Conservation (phyloP, 1,140 invertebrate species). For the Dinoponera quadriceps region DNA sequence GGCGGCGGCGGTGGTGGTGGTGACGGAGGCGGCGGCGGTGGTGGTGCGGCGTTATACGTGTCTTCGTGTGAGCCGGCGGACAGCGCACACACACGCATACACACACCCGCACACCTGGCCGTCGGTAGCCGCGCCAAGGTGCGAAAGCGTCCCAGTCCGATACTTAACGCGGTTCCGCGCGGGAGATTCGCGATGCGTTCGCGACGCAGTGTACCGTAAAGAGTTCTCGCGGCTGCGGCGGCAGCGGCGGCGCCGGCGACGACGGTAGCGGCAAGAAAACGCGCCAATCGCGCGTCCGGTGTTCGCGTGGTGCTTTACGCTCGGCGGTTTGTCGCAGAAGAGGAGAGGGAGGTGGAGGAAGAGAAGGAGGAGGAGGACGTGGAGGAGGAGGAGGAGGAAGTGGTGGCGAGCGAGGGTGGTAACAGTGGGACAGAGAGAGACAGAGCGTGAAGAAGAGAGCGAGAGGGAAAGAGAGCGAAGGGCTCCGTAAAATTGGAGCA, state of each 20-base stretch:
- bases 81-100: constrained; percentile 6
- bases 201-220: constrained; percentile 69
- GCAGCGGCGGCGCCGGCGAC: constrained; percentile 20
- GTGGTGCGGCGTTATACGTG: constrained; percentile 27
- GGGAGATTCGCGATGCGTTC: constrained; percentile 45
- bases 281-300: constrained; percentile 55
- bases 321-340: constrained; percentile 55
- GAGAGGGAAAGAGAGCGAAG: background rate
- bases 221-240: constrained; percentile 57
- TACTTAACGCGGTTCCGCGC: constrained; percentile 44
- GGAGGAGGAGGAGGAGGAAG: constrained; percentile 12
- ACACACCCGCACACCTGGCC: constrained; percentile 18
- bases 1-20: background rate
- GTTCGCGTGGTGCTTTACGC: constrained; percentile 69
- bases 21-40: background rate
- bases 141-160: constrained; percentile 36
- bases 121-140: constrained; percentile 29
- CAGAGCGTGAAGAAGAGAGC: background rate
- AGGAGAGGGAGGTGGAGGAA: constrained; percentile 51
- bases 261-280: constrained; percentile 66
- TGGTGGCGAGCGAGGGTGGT: constrained; percentile 45
- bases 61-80: constrained; percentile 8
- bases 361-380: constrained; percentile 29
- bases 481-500: constrained; percentile 49
- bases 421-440: background rate